phyloP scores from a whole-genome alignment of 2,113 vertebrate species.

The Acrocephalus kingi region DNA sequence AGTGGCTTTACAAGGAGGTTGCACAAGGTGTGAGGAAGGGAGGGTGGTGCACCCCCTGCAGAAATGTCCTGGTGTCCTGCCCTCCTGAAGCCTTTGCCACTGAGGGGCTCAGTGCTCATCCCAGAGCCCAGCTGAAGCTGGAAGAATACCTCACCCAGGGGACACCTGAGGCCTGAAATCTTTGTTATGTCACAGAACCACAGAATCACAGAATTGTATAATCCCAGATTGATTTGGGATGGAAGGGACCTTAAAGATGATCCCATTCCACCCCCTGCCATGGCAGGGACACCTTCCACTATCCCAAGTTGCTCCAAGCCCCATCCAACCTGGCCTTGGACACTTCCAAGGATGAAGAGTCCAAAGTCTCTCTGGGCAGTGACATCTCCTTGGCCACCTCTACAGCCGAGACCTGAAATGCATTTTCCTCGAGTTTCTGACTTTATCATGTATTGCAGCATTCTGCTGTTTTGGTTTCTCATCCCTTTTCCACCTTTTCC shows the following conservation, averaged over 20 bases:
- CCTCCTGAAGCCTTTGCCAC: background rate
- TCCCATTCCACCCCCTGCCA: fast-evolving
- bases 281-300: background rate
- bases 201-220: background rate
- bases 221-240: background rate
- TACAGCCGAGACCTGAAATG: background rate
- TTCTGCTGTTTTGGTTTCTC: background rate
- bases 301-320: background rate
- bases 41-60: fast-evolving
- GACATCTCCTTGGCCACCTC: fast-evolving
- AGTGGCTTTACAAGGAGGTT: background rate
- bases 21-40: background rate
- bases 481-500: background rate
- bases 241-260: background rate
- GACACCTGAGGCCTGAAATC: background rate
- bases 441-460: fast-evolving
- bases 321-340: fast-evolving
- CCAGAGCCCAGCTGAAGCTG: background rate
- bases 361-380: background rate
- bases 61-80: background rate
- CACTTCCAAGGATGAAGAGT: too few species aligned
- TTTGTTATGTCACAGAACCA: background rate
- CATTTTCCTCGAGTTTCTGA: background rate
- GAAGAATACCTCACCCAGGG: background rate
- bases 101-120: background rate